Evolutionary conservation across 2,113 vertebrate species (phyloP).

Genomic region (Dryoscopus gambensis): DNA sequence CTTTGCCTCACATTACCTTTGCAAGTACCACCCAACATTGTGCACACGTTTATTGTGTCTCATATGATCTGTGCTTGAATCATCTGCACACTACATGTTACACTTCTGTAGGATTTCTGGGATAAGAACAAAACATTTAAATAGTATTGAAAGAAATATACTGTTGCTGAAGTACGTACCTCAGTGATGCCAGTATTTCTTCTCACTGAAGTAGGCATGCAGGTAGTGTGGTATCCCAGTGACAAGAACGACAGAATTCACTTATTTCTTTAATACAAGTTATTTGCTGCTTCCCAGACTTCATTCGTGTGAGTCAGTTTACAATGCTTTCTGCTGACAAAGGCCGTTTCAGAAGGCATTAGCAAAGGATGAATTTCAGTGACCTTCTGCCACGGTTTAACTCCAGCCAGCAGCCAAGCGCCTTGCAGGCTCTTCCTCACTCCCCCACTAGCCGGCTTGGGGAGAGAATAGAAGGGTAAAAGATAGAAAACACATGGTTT

Average conservation of each 20-base stretch:
- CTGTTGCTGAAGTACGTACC: background rate
- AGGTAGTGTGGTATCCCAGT: background rate
- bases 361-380: background rate
- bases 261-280: background rate
- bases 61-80: background rate
- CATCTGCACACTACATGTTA: background rate
- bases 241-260: background rate
- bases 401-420: background rate
- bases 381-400: background rate
- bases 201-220: background rate
- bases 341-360: background rate
- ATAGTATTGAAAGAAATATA: background rate
- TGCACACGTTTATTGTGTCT: background rate
- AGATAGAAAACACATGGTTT: background rate
- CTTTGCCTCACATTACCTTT: background rate
- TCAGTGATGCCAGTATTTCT: background rate
- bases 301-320: background rate
- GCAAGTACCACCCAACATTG: background rate
- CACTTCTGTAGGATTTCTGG: background rate
- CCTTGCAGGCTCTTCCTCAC: rapidly evolving
- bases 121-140: background rate
- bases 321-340: background rate
- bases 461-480: background rate
- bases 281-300: background rate
- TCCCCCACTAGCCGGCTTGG: too few species aligned